phyloP scores from a whole-genome alignment of 2,888 invertebrate genomes.

The Creontiades dilutus region DNA sequence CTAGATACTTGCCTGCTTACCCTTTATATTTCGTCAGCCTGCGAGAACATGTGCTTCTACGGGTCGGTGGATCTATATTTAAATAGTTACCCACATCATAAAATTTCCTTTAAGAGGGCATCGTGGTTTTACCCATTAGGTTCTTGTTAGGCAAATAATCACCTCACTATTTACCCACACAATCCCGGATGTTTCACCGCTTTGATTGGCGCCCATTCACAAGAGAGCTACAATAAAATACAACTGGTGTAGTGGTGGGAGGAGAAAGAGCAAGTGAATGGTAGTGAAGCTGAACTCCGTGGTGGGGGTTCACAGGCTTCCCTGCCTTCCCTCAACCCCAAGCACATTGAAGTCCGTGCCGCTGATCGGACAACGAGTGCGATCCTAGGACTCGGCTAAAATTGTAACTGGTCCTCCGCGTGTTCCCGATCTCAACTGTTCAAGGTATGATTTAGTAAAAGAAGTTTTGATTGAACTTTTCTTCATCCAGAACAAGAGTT shows the following conservation, averaged over 20 bases:
- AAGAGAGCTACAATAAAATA: too few species aligned
- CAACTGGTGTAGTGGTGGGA: background rate
- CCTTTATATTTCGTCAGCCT: too few species aligned
- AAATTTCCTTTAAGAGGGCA: too few species aligned
- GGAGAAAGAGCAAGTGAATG: background rate
- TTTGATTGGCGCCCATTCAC: constrained; percentile 24
- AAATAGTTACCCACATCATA: too few species aligned
- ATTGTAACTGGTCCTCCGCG: background rate
- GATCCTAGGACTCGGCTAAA: background rate
- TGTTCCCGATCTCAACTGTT: background rate
- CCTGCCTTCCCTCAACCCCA: constrained; percentile 41
- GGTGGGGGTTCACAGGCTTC: background rate
- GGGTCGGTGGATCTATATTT: too few species aligned
- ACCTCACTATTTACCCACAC: background rate
- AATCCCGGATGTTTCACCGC: background rate
- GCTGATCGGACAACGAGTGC: constrained; percentile 30
- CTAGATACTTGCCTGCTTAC: too few species aligned
- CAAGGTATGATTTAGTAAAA: background rate
- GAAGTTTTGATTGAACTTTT: background rate
- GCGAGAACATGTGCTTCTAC: too few species aligned
- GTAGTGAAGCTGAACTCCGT: background rate
- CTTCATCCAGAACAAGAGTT: background rate
- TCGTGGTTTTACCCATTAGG: background rate
- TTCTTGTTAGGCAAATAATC: too few species aligned
- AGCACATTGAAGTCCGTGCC: constrained; percentile 42